A percentile compares a stretch with the other conserved stretches of the same genome.
Conservation (phyloP, 1,140 invertebrate species). For the Tetragonula clypearis region DNA sequence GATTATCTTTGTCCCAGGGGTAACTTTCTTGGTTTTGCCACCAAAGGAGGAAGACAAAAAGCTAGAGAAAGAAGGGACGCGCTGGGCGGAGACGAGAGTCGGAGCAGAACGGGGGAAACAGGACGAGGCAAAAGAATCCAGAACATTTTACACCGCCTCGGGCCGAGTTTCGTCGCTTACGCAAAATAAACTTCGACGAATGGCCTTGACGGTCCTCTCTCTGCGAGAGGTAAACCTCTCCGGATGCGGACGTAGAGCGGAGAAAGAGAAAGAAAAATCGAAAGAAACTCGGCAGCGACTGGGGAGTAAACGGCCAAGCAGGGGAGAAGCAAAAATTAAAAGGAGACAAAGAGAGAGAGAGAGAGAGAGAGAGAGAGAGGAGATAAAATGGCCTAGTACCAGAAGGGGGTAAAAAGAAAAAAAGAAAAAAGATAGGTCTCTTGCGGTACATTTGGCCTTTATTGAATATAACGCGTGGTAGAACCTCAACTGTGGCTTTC, state of each 20-base stretch:
- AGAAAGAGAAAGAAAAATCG: background rate
- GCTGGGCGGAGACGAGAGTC: background rate
- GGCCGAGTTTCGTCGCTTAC: conserved; percentile 62
- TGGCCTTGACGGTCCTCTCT: conserved; percentile 35
- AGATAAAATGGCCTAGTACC: conserved; percentile 53
- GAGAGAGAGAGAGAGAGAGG: background rate
- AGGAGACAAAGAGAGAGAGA: background rate
- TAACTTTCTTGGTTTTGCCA: conserved; percentile 51
- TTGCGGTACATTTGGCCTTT: conserved; percentile 76
- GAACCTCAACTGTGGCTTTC: conserved; percentile 60
- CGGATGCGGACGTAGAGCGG: background rate
- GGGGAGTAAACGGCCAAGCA: background rate
- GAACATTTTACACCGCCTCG: conserved; percentile 34
- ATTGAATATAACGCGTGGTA: conserved; percentile 72
- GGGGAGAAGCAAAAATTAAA: background rate
- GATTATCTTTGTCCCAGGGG: conserved; percentile 57
- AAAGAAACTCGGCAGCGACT: background rate
- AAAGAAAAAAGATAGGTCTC: conserved; percentile 58
- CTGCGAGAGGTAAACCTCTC: background rate
- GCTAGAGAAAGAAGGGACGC: conserved; percentile 4
- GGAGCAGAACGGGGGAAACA: background rate
- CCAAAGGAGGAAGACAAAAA: conserved; percentile 31
- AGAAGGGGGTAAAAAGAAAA: background rate
- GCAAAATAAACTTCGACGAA: conserved; percentile 68
- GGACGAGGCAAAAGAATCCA: conserved; percentile 46